A percentile compares a stretch with the other conserved stretches of the same genome.
Evolutionary conservation across 2,113 vertebrate genomes (phyloP).

Genomic region (Gallinago media): DNA sequence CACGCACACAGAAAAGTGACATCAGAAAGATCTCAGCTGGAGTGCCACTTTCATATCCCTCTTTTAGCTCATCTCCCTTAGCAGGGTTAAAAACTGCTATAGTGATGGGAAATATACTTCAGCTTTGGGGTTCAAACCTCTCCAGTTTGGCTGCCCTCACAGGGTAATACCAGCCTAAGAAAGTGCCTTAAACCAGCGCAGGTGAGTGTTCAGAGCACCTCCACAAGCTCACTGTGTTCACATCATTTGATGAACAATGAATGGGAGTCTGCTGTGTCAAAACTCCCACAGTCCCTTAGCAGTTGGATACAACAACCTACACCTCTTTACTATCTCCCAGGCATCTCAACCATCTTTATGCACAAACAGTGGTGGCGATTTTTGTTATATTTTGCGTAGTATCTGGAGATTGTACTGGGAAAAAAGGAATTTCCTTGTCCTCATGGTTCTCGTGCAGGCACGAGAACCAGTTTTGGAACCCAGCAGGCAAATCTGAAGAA

Average conservation of each 20-base stretch:
- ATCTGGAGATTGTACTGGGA: background rate
- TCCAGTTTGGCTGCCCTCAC: background rate
- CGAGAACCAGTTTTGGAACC: background rate
- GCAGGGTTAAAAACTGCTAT: background rate
- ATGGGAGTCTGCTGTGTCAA: background rate
- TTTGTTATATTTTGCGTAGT: background rate
- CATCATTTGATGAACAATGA: background rate
- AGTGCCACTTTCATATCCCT: background rate
- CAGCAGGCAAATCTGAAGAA: background rate
- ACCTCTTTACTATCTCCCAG: background rate
- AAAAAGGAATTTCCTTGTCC: background rate
- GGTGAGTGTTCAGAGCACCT: background rate
- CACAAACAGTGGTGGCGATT: background rate
- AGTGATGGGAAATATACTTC: background rate
- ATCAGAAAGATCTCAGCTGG: background rate
- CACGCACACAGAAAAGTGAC: accelerated
- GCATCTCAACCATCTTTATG: background rate
- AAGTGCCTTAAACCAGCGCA: background rate
- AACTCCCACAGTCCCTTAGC: background rate
- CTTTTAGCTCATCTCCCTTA: background rate
- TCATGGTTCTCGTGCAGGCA: background rate
- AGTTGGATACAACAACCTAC: background rate
- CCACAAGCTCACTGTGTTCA: background rate
- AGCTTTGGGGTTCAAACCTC: background rate
- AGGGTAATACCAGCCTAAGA: background rate